These are phyloP conservation scores for Eristalinus aeneus DNA, from an alignment of 2,888 invertebrate species.

Conservation along the genomic window DNA sequence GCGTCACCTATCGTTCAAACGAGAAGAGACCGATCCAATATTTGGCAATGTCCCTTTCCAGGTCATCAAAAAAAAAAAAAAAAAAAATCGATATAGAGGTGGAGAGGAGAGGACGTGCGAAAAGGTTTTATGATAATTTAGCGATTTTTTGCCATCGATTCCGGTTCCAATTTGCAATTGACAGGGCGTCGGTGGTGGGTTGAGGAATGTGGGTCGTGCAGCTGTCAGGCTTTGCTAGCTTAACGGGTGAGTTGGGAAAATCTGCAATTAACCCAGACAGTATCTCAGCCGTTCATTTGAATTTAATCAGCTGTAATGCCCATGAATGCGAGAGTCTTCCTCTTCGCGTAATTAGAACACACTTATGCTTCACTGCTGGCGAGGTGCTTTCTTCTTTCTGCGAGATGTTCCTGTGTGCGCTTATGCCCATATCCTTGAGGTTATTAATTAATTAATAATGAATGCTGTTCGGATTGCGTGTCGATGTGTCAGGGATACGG, in stretches of 20 bases:
- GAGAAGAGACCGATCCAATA: not conserved
- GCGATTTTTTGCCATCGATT: not conserved
- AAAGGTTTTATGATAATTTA: not conserved
- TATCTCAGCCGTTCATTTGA: not conserved
- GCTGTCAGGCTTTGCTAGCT: not conserved
- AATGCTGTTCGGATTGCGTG: slow-evolving; percentile 3
- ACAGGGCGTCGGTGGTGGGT: not conserved
- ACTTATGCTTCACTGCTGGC: not conserved
- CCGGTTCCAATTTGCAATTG: not conserved
- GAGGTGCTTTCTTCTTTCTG: not conserved
- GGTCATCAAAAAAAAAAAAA: not conserved
- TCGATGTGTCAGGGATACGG: not conserved
- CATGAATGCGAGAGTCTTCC: not conserved
- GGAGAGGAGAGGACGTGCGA: not conserved
- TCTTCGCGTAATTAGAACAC: not conserved
- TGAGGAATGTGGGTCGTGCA: not conserved
- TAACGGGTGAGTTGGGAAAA: not conserved
- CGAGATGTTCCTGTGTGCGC: not conserved
- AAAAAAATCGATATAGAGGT: not conserved
- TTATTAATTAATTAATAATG: slow-evolving; percentile 4
- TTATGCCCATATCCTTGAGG: not conserved
- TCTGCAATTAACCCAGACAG: not conserved
- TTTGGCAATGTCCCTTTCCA: slow-evolving; percentile 24
- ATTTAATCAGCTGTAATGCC: not conserved
- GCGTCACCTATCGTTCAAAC: slow-evolving; percentile 39